Evolutionary conservation across 2,797 vertebrate genomes (phyloP).

Genomic region (Hylomyscus alleni): DNA sequence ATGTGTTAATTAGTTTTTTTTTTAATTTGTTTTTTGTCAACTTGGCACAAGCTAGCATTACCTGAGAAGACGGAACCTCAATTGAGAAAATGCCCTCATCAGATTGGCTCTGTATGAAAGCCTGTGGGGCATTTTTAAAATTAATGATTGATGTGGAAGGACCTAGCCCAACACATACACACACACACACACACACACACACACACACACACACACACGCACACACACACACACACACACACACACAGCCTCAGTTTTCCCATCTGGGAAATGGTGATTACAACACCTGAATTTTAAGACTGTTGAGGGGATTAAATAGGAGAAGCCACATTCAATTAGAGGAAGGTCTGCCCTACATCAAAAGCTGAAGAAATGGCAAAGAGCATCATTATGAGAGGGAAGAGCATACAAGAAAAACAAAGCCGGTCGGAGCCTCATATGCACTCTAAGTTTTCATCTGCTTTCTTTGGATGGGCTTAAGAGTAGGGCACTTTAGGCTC

Average conservation of each 20-base stretch:
- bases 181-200: too few relatives aligned
- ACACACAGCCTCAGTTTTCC: slow-evolving; percentile 32
- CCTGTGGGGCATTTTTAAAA: not conserved
- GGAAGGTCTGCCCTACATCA: not conserved
- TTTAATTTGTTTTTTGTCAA: not conserved
- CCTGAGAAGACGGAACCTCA: not conserved
- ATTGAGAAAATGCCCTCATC: not conserved
- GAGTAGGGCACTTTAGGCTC: slow-evolving; percentile 58
- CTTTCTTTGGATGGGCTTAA: slow-evolving; percentile 39
- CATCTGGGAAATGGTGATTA: slow-evolving; percentile 36
- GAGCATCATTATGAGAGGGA: not conserved
- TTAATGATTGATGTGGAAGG: not conserved
- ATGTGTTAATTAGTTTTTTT: not conserved
- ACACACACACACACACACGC: too few relatives aligned
- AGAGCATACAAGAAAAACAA: not conserved
- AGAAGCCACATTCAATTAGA: slow-evolving; percentile 5
- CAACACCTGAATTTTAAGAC: not conserved
- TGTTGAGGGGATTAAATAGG: not conserved
- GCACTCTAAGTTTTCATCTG: slow-evolving; percentile 36
- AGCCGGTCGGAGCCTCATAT: slow-evolving; percentile 29
- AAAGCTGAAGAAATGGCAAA: slow-evolving; percentile 44
- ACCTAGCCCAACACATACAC: not conserved
- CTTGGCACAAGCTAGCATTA: not conserved
- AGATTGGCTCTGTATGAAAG: not conserved
- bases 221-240: too few relatives aligned